phyloP scores from a whole-genome alignment of 2,888 invertebrate genomes.

The Crematogaster levior region DNA sequence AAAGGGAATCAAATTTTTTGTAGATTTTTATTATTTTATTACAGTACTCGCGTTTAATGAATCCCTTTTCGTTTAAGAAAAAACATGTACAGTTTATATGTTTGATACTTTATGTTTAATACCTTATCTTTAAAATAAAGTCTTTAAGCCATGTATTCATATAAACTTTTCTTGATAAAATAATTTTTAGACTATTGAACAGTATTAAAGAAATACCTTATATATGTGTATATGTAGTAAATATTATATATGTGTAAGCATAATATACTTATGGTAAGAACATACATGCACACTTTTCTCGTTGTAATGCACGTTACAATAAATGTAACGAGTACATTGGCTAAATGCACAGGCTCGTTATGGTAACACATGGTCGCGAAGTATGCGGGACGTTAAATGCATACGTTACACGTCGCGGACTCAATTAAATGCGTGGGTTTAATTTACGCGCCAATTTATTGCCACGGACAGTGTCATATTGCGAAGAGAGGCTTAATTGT shows the following conservation, averaged over 20 bases:
- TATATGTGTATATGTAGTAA: background rate
- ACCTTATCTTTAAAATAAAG: background rate
- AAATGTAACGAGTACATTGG: constrained; percentile 4
- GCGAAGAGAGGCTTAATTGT: background rate
- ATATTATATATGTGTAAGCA: background rate
- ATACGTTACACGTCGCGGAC: background rate
- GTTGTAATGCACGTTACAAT: background rate
- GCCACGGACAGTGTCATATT: background rate
- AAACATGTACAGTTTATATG: background rate
- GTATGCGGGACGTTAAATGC: constrained; percentile 31
- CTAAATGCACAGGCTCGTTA: constrained; percentile 33
- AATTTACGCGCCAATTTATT: constrained; percentile 24
- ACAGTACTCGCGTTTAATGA: background rate
- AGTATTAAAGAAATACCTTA: background rate
- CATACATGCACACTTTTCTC: background rate
- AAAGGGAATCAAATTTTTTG: background rate
- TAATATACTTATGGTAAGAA: background rate
- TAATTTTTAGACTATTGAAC: background rate
- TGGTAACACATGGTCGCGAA: constrained; percentile 18
- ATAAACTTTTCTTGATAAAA: background rate
- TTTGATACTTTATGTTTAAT: background rate
- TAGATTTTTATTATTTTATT: background rate
- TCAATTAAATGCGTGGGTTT: constrained; percentile 27
- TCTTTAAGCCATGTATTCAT: background rate
- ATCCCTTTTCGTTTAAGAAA: background rate